Conservation (phyloP, 2,113 vertebrate genomes). For the Syrrhaptes paradoxus region DNA sequence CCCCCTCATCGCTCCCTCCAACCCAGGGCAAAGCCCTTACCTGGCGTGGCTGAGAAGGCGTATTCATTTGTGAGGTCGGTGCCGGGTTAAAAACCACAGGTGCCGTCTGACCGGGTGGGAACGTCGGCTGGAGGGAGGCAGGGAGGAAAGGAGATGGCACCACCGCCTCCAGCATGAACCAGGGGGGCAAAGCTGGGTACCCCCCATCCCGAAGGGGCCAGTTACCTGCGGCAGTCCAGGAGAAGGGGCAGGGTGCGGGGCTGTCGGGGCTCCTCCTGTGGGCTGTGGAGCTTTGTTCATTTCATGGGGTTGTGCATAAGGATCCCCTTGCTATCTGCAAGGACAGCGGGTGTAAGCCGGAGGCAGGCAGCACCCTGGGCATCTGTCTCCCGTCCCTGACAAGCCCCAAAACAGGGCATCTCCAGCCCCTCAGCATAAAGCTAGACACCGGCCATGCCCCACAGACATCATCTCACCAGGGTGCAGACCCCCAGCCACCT, state of each 20-base stretch:
- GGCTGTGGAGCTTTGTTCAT: constrained; percentile 99
- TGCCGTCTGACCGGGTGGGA: constrained; percentile 87
- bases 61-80: constrained; percentile 96
- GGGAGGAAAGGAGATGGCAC: background rate
- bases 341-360: background rate
- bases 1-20: background rate
- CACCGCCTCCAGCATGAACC: fast-evolving
- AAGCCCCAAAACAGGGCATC: background rate
- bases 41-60: constrained; percentile 91
- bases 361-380: background rate
- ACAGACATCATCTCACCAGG: fast-evolving
- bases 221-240: constrained; percentile 95
- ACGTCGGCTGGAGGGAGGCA: constrained; percentile 81
- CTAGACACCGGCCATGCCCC: background rate
- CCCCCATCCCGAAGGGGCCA: fast-evolving
- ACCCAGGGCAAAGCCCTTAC: constrained; percentile 73
- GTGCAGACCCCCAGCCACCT: fast-evolving
- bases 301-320: constrained; percentile 97
- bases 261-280: constrained; percentile 91
- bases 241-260: constrained; percentile 94
- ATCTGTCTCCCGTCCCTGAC: fast-evolving
- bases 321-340: constrained; percentile 82
- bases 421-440: background rate
- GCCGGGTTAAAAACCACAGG: constrained; percentile 92
- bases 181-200: background rate